phyloP scores from a whole-genome alignment of 2,797 vertebrate genomes.

The Zalophus californianus region DNA sequence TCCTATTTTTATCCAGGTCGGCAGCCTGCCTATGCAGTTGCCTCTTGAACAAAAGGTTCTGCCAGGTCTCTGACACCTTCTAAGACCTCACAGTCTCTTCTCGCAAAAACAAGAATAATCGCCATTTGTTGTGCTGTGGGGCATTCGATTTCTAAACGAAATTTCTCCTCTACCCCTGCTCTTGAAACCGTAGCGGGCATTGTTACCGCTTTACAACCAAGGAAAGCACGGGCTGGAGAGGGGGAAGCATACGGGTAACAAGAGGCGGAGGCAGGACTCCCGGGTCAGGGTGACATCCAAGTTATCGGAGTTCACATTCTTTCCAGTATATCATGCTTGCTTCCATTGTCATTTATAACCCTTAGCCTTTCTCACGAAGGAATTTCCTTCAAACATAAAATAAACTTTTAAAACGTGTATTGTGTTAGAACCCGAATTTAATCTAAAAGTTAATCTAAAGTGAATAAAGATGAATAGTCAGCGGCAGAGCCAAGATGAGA shows the following conservation, averaged over 20 bases:
- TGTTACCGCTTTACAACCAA: background rate
- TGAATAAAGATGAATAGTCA: background rate
- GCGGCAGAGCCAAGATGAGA: background rate
- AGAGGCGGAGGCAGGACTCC: background rate
- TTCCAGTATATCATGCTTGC: background rate
- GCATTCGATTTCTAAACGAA: background rate
- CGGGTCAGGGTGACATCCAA: background rate
- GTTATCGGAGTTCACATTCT: accelerated
- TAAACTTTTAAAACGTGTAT: background rate
- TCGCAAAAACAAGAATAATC: background rate
- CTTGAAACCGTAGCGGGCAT: background rate
- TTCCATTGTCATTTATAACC: background rate
- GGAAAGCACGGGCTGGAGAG: background rate
- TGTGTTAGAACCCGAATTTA: background rate
- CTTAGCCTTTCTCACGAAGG: background rate
- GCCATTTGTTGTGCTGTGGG: background rate
- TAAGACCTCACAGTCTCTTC: background rate
- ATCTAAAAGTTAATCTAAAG: background rate
- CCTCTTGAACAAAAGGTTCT: constrained; percentile 80
- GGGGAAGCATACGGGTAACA: accelerated
- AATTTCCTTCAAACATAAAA: background rate
- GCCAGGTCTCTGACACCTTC: constrained; percentile 73
- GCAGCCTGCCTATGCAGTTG: constrained; percentile 61
- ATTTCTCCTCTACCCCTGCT: background rate
- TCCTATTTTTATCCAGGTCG: constrained; percentile 76